Conservation (phyloP, 2,113 vertebrate species). For the Tragelaphus scriptus region DNA sequence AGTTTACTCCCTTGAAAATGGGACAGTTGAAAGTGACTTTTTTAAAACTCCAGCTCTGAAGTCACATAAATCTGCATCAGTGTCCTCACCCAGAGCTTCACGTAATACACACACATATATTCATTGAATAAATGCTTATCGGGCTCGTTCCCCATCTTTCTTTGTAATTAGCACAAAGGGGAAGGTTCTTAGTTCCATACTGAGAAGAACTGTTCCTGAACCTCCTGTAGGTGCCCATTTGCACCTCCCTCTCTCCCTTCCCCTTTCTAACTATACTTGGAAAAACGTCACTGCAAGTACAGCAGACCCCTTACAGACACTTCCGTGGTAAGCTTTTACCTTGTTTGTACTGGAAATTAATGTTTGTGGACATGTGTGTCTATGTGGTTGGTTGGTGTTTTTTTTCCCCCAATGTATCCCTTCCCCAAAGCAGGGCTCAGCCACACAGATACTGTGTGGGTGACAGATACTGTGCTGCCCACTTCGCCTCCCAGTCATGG, state of each 20-base stretch:
- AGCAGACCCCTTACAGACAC: neutral
- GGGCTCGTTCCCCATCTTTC: neutral
- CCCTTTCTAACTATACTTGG: neutral
- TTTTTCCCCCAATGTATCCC: no score
- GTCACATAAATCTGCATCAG: rapidly evolving
- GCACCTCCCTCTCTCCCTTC: neutral
- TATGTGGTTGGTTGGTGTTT: neutral
- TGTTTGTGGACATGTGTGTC: neutral
- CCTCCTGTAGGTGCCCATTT: no score
- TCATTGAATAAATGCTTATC: rapidly evolving
- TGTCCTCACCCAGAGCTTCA: neutral
- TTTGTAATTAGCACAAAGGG: neutral
- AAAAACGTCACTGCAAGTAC: neutral
- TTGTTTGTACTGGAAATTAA: neutral
- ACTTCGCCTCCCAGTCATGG: rapidly evolving
- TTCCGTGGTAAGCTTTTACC: rapidly evolving
- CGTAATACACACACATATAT: rapidly evolving
- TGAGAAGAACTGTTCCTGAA: neutral
- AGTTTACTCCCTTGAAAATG: neutral
- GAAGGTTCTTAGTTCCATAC: neutral
- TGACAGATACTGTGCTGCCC: neutral
- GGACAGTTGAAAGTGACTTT: neutral
- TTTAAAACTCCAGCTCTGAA: neutral
- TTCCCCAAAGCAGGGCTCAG: neutral
- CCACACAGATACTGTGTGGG: neutral